Evolutionary conservation across 1,140 invertebrate genomes (phyloP).

Genomic region (Delia radicum): DNA sequence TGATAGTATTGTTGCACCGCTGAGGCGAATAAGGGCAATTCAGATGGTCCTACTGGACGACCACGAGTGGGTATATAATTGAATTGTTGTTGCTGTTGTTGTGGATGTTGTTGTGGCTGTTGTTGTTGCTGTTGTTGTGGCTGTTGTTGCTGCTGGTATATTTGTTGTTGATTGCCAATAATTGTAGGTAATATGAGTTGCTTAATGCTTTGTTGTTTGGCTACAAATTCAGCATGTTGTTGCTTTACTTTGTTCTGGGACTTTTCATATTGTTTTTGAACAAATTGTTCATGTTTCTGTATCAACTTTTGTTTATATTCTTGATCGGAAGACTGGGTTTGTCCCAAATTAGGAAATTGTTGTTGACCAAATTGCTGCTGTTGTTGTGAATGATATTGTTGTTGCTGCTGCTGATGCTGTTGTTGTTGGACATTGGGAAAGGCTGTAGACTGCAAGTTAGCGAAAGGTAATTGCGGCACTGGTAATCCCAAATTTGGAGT

Average conservation of each 20-base stretch:
- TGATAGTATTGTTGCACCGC: constrained; percentile 58
- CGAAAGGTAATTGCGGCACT: constrained; percentile 43
- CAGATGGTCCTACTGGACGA: constrained; percentile 55
- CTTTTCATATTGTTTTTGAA: constrained; percentile 69
- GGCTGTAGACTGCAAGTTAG: constrained; percentile 46
- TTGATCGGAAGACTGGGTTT: constrained; percentile 59
- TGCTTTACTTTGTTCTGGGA: constrained; percentile 67
- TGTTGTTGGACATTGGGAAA: constrained; percentile 54
- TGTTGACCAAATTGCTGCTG: constrained; percentile 56
- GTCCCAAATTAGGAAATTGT: constrained; percentile 50
- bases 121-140: background rate
- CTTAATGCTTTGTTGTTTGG: constrained; percentile 64
- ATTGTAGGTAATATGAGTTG: constrained; percentile 55
- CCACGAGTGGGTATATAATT: constrained; percentile 35
- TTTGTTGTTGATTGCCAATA: constrained; percentile 27
- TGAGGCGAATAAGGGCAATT: constrained; percentile 53
- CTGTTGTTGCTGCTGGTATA: constrained; percentile 33
- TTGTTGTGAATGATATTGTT: constrained; percentile 49
- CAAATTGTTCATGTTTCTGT: constrained; percentile 69
- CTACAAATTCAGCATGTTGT: constrained; percentile 65
- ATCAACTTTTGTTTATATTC: constrained; percentile 63
- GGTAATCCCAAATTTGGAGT: constrained; percentile 45
- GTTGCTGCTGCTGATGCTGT: constrained; percentile 55
- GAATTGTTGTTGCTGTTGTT: constrained; percentile 34
- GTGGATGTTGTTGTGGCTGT: constrained; percentile 33